Base-by-base conservation (phyloP, 2,113 vertebrate species). In the Rhinoptilus africanus region DNA sequence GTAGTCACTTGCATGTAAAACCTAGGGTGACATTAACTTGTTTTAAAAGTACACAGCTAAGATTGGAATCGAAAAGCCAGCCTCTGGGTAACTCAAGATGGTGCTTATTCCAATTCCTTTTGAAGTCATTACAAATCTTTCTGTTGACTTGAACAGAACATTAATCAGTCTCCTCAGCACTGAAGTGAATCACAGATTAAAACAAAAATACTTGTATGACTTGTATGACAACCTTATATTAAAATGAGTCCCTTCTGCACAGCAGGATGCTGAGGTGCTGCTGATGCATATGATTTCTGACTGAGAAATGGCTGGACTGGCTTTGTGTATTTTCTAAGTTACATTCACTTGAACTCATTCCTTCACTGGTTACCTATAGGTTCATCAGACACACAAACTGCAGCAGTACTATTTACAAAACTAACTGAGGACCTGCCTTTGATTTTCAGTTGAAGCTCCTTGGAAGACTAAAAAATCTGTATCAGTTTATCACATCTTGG, bases 301-400 rank as follows among this genome's bases (percentile, higher is more conserved):
- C n/a, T 39, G 35, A 87, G n/a, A 80, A 81, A 9, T 30, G 11
- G 7, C 17, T 89, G 54, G 12, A 50, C 8, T 57, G 12, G 4
- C 30, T 81, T 87, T 45, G 12, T 14, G 12, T 45, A 41, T 41
- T 85, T 88, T 37, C 26, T 67, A 82, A 95, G 50, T 69, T 43
- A 39, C 67, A 34, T 93, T 96, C 80, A 84, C 37, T 80, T 94
- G 59, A 28, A 85, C 54, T 74, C 13, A 37, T 80, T 97, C 77
- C 10, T 59, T 88, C 88, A 67, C 53, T 93, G 66, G 34, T 93
- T 89, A 91, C 64, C 76, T 92, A 37, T 48, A 56, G 27, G 16
- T 90, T 97, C 71, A 92, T 85, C 71, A 92, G 83, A 92, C 57
- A 80, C 59, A 95, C 32, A 96, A 94, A 95, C 69, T 76, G 56